These are phyloP conservation scores for Elanoides forficatus DNA, from an alignment of 2,113 vertebrate genomes.

Conservation along the genomic window DNA sequence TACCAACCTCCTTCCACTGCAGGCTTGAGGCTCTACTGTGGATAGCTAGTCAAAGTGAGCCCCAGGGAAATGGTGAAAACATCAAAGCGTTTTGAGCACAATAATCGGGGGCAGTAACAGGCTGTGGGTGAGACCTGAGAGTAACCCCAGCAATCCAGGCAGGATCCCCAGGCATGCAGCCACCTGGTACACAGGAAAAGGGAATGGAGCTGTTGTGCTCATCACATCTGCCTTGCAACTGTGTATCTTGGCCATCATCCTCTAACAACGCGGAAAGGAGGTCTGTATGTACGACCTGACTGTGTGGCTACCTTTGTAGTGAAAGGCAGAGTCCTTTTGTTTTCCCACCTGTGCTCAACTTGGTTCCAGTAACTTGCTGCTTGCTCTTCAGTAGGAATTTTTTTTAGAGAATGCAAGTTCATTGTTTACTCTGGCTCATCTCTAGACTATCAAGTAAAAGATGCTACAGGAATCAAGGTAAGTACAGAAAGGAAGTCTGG, in stretches of 20 bases:
- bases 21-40: not conserved
- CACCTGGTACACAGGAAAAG: not conserved
- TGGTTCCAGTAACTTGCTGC: not conserved
- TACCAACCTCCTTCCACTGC: not conserved
- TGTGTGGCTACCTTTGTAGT: not conserved
- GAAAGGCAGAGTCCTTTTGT: not conserved
- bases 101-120: not conserved
- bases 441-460: not conserved
- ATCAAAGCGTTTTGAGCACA: not conserved
- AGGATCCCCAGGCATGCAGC: not conserved
- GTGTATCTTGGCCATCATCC: not conserved
- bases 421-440: not conserved
- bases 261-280: not conserved
- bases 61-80: not conserved
- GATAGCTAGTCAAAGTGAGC: not conserved
- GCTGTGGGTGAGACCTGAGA: not conserved
- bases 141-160: not conserved
- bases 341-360: not conserved
- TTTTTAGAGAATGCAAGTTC: not conserved
- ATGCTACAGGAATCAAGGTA: not conserved
- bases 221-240: not conserved
- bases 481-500: not conserved
- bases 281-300: not conserved
- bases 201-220: not conserved
- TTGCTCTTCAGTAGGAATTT: not conserved